Base-by-base conservation (phyloP, 2,113 vertebrate genomes). In the Zosterops japonicus region DNA sequence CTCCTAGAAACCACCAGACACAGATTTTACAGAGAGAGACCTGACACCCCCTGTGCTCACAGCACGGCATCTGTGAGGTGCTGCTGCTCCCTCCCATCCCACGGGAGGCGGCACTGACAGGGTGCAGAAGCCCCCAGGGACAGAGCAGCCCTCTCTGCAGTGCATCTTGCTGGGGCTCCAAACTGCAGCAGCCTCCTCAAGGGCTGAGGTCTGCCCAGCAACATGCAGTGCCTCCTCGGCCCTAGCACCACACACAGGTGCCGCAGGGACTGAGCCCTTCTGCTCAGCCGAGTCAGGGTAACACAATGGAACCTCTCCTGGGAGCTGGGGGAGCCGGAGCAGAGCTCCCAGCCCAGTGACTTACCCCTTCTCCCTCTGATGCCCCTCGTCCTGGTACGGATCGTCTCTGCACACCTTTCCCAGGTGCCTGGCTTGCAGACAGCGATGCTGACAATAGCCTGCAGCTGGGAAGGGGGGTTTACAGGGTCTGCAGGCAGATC, bases 81-180 rank as follows among this genome's bases (percentile, higher is more conserved):
- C 82, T 78, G 60, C 64, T 80, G 59, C 44, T 87, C 20, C 74
- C 65, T 84, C 33, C 74, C 60, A 74, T 56, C 20, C 65, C 2
- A 0, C 0, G 0, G 57, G 42, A 88, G 44, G 33, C 1, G 6
- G 39, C 36, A 44, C 28, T 12, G 18, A 47, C 1, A 0, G 52
- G 49, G 31, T 52, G 27, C 63, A 72, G 50, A 42, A 80, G n/a
- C 49, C 85, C 49, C 60, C 2, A 4, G 27, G 24, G 21, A 78
- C 25, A 39, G 47, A 76, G 59, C 36, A 76, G 59, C 35, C 41
- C 59, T 56, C 61, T 19, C 82, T 2, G 3, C 41, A 56, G 24
- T n/a, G 5, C 1, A 3, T 42, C 27, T 39, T 29, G 42, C 35
- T n/a, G 44, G 29, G 18, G 21, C 18, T 83, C 11, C 55, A 70